Conservation (phyloP, 2,113 vertebrate genomes). For the Cervus canadensis region DNA sequence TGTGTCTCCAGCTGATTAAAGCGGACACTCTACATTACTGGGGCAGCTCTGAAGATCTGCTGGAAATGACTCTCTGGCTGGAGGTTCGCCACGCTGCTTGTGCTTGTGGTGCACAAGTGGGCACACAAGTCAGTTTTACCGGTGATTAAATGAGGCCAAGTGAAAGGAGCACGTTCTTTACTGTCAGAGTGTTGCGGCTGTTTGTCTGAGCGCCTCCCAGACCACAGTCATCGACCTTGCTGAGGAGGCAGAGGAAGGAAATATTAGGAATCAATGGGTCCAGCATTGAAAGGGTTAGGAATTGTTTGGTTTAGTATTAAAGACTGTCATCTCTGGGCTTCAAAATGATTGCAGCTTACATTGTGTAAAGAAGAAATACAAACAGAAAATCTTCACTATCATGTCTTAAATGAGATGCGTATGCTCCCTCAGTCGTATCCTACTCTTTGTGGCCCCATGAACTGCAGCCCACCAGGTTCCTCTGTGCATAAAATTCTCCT, state of each 20-base stretch:
- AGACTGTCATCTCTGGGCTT: neutral
- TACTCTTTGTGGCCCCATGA: neutral
- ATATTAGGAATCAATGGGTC: neutral
- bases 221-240: neutral
- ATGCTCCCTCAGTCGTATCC: neutral
- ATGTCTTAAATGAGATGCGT: neutral
- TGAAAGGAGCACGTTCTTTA: rapidly evolving
- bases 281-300: neutral
- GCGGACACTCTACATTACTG: neutral
- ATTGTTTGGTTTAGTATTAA: neutral
- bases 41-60: too few species aligned
- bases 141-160: neutral
- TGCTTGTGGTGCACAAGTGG: rapidly evolving
- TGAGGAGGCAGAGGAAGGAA: neutral
- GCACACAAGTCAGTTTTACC: too few species aligned
- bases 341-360: neutral
- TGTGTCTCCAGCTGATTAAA: neutral
- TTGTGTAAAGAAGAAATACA: neutral
- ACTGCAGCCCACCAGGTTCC: neutral
- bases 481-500: neutral
- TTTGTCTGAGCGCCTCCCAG: neutral
- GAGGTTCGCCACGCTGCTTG: neutral
- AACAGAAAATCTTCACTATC: neutral
- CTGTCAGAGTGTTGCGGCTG: rapidly evolving
- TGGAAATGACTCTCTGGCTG: neutral